Base-by-base conservation (phyloP, 2,888 invertebrate species). In the Microchrysa polita region DNA sequence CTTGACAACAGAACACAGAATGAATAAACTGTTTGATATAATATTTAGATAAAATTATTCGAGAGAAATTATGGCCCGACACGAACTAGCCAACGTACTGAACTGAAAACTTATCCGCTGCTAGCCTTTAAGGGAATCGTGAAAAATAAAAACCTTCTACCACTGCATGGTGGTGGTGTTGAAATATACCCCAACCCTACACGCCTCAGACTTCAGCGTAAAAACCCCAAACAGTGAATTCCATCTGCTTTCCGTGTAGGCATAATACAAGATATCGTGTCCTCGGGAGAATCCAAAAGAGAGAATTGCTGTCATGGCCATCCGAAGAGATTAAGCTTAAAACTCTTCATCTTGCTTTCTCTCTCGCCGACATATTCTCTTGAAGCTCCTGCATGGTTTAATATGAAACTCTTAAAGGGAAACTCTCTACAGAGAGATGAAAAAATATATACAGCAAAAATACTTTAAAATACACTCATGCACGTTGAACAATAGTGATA, bases 71-170 rank as follows among this genome's bases (percentile, higher is more conserved):
- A 73, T 40, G 72, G 63, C 72, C 77, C 77, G 77, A 77, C 77
- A 75, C 77, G 77, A 74, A 76, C 77, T 75, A 77, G 77, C 75
- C 77, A 77, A 77, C 75, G 77, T 77, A 73, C 77, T 77, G 77
- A 76, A 77, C 77, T 77, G 76, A 77, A 76, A 60, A 57, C 55
- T 53, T 72, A 72, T 60, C 59, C 60, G 60, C 72, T 72, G 48
- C 57, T 59, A 57, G 60, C 27, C 69, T 69, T 69, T 57, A 72
- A 72, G 60, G 60, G 48, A 72, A 72, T 53, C 44, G 55, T 40
- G 60, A 72, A 72, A 72, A 72, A 27, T 48, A 48, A 72, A 72
- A 72, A 42, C 34, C 40, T 20, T 57, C 44, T 72, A 57, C 72
- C 42, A 72, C 60, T 60, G 60, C 59, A 72, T 72, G 60, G 48